A percentile compares a stretch with the other conserved stretches of the same genome.
Conservation (phyloP, 2,888 invertebrate genomes). For the Caenorhabditis angaria region DNA sequence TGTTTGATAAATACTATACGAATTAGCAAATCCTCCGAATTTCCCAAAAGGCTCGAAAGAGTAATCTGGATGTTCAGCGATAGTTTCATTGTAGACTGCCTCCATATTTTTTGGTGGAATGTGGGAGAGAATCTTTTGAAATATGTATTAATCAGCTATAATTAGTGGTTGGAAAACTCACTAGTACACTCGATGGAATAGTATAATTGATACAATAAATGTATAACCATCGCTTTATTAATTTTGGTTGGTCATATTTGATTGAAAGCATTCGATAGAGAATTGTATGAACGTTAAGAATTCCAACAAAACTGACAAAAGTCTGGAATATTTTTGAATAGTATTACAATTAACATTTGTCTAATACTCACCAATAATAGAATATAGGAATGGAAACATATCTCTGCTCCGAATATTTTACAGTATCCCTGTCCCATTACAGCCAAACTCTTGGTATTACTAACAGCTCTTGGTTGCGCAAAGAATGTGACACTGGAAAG, state of each 20-base stretch:
- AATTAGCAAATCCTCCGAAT: constrained; percentile 33
- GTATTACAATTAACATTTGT: too few species aligned
- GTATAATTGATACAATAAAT: neutral
- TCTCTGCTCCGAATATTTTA: constrained; percentile 12
- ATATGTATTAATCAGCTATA: too few species aligned
- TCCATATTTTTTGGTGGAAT: constrained; percentile 22
- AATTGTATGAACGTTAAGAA: neutral
- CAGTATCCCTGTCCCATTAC: constrained; percentile 29
- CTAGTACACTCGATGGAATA: neutral
- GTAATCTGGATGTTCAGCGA: constrained; percentile 21
- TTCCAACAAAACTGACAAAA: neutral
- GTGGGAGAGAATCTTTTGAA: constrained; percentile 29
- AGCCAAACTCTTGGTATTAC: constrained; percentile 23
- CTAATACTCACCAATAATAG: constrained; percentile 19
- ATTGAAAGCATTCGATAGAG: neutral
- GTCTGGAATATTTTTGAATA: too few species aligned
- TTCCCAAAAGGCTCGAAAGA: constrained; percentile 15
- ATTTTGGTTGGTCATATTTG: neutral
- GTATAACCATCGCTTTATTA: neutral
- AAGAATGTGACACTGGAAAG: neutral
- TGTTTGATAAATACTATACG: constrained; percentile 21
- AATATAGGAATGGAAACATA: constrained; percentile 27
- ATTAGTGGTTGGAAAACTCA: constrained; percentile 14
- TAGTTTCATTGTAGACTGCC: constrained; percentile 22
- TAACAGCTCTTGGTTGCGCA: constrained; percentile 11